Evolutionary conservation across 2,113 vertebrate species (phyloP), one percentile per base, ranked within the genome.

Genomic region (Nannospalax galili): DNA sequence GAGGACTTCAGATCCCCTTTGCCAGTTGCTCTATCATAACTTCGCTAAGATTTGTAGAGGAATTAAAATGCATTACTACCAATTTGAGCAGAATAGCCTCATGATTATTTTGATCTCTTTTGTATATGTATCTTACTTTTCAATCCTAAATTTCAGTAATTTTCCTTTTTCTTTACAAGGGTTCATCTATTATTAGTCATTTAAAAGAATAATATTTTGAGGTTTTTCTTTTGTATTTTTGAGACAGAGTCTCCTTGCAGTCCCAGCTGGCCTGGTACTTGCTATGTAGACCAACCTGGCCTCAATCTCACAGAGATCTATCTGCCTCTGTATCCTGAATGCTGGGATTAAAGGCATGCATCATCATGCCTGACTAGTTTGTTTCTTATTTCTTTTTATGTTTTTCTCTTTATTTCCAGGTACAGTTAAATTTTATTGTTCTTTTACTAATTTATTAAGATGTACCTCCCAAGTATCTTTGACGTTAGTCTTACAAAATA

Each of bases 191-290:
- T 42, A 60, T n/a, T 89, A 20, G 8, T 72, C n/a, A 72, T 88
- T 88, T 91, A 9, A 72, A 81, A 92, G 32, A 96, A 92, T 35
- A 22, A 81, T 26, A 58, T 75, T 96, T 94, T 67, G 11, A 9
- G 48, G 48, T 6, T 52, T 52, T 52, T n/a, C n/a, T 52, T 52
- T 52, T 52, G 48, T 11, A 6, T 52, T 52, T 52, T 52, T 52
- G 48, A 52, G 48, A 52, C 48, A 52, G 6, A 52, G 48, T 52
- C 48, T 52, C 48, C 48, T 11, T 52, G 48, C 48, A 52, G 48
- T 11, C 48, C 48, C 11, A 52, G 48, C 48, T 52, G 48, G 48
- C 48, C 48, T 11, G 11, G 48, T 7, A 52, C 48, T 52, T 11
- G 11, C 48, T 52, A 52, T 52, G 48, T 52, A 52, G 48, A 52